Base-by-base conservation (phyloP, 2,797 vertebrate species). In the Bradypodion pumilum region DNA sequence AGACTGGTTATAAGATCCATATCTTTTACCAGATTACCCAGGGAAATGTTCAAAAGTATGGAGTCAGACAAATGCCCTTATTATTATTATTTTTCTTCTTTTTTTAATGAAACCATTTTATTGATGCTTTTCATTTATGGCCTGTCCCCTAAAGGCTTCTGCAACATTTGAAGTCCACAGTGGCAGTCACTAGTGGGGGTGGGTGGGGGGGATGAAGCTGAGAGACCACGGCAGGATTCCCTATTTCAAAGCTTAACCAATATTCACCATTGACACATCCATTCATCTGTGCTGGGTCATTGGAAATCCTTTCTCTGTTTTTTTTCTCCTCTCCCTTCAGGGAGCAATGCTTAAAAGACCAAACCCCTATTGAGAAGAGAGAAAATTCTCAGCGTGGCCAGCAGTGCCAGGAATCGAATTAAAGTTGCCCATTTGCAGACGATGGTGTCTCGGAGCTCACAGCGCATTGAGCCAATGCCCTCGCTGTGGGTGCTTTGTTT, bases 291-390 rank as follows among this genome's bases (percentile, higher is more conserved):
- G 94, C 95, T 94, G 95, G 96, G 95, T 96, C 95, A 95, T 91
- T 96, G 95, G 96, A 95, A 96, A 96, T 95, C 95, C 95, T 95
- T 95, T 96, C 94, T 94, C 95, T 95, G 92, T 93, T 95, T 95
- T 95, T 95, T 95, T 92, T n/a, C n/a, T n/a, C n/a, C 94, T 92
- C 95, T 96, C 95, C 93, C 95, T 95, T 96, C 95, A 95, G 95
- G 96, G 95, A 96, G 95, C 95, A 93, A 63, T 95, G 91, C 94
- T 96, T 96, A 95, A 96, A 96, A 95, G 95, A 96, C 90, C 95
- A 95, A 95, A 95, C 95, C 96, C 96, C 96, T 94, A 93, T 93
- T 95, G 95, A 95, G 96, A 95, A 94, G 92, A 95, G 94, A 96
- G 91, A 94, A 92, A 94, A 95, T 94, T 95, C 95, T 95, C 95